Evolutionary conservation across 2,113 vertebrate genomes (phyloP).

Genomic region (Pelobates fuscus): DNA sequence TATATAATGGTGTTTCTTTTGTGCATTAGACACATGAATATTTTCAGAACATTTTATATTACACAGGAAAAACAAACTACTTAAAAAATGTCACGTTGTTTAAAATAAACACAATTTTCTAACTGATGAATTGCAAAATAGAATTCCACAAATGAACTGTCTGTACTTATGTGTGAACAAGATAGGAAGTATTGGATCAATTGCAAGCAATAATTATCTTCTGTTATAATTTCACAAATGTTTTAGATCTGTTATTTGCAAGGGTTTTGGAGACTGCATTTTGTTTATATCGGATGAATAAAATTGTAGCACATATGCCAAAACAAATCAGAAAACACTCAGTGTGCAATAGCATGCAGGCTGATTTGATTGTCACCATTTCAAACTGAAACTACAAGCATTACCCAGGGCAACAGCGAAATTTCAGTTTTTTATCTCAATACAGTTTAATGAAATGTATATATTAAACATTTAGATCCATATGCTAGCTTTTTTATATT

Average conservation of each 20-base stretch:
- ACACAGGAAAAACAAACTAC: neutral
- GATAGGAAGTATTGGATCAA: neutral
- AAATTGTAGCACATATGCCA: conserved; percentile 12
- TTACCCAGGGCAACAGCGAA: neutral
- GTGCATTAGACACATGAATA: no score
- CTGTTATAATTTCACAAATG: neutral
- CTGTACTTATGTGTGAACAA: neutral
- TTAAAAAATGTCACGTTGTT: neutral
- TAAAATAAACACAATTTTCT: neutral
- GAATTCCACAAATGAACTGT: neutral
- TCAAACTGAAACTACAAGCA: neutral
- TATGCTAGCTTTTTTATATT: no score
- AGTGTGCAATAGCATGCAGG: neutral
- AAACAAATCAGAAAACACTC: neutral
- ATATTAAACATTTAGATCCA: neutral
- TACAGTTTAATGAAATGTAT: neutral
- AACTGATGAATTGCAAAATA: neutral
- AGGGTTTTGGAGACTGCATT: neutral
- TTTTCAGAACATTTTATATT: no score
- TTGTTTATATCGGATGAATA: conserved; percentile 9
- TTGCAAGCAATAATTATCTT: neutral
- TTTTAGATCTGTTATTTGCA: neutral
- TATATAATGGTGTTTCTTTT: no score
- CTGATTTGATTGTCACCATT: neutral
- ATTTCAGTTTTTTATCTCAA: neutral